These are phyloP conservation scores for Dendrophyllia cribrosa DNA, from an alignment of 64 coral and sea anemone genomes.

Conservation along the genomic window DNA sequence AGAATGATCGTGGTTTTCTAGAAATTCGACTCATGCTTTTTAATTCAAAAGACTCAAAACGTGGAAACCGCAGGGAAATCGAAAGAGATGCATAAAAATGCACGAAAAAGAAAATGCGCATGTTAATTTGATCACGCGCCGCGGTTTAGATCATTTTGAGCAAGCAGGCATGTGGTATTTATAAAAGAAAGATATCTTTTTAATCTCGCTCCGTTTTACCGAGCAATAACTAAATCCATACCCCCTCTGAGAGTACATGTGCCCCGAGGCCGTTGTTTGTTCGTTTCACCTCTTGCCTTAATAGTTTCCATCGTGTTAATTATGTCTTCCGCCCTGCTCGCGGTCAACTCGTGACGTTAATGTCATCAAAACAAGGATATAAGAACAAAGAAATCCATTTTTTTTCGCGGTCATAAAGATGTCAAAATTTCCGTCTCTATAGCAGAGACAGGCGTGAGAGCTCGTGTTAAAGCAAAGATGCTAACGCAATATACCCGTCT, in stretches of 20 bases:
- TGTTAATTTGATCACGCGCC: neutral
- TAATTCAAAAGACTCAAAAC: conserved; percentile 1
- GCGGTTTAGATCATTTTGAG: too few species aligned
- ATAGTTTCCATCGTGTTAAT: conserved; percentile 2
- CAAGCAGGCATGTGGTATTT: too few species aligned
- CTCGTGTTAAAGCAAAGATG: neutral
- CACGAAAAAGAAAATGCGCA: neutral
- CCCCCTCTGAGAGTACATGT: conserved; percentile 10
- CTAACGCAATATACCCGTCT: conserved; percentile 12
- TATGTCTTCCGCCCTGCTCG: neutral
- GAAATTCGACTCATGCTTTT: neutral
- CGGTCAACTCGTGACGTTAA: conserved; percentile 17
- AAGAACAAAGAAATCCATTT: conserved; percentile 1
- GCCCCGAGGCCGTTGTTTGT: neutral
- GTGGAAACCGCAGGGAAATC: conserved; percentile 1
- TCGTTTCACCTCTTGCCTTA: neutral
- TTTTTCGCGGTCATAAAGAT: conserved; percentile 10
- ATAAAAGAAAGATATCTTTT: neutral
- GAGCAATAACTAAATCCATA: neutral
- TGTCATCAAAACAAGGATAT: conserved; percentile 14
- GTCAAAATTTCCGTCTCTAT: conserved; percentile 6
- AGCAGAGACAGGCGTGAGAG: neutral
- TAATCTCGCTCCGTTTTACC: conserved; percentile 23
- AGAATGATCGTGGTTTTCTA: conserved; percentile 18
- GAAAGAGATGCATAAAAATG: neutral